These are phyloP conservation scores for Embiotoca jacksoni DNA, from an alignment of 2,113 vertebrate genomes.

Conservation along the genomic window DNA sequence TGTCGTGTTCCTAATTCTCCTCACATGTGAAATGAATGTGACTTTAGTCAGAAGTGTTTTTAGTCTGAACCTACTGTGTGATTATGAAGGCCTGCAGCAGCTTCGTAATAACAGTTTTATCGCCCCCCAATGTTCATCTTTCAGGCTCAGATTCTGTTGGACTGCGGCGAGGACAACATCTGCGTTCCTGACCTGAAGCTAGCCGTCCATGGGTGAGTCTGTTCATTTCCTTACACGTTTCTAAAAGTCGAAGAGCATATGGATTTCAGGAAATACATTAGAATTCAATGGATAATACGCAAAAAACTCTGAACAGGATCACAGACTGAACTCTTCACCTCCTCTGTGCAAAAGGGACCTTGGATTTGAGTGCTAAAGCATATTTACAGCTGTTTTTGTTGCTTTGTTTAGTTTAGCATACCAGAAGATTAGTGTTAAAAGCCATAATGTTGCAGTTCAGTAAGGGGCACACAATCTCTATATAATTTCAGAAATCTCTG, in stretches of 20 bases:
- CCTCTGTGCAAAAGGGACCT: slow-evolving; percentile 2
- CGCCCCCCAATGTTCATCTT: slow-evolving; percentile 41
- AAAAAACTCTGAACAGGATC: slow-evolving; percentile 20
- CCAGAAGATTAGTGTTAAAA: slow-evolving; percentile 53
- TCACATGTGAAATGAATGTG: slow-evolving; percentile 16
- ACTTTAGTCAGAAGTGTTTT: background rate
- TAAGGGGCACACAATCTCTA: background rate
- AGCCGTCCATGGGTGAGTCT: slow-evolving; percentile 87
- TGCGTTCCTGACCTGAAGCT: slow-evolving; percentile 94
- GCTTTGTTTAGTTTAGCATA: slow-evolving; percentile 48
- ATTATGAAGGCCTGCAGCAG: background rate
- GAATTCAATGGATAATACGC: background rate
- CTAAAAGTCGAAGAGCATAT: slow-evolving; percentile 13
- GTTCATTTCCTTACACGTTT: slow-evolving; percentile 26
- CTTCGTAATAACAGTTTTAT: slow-evolving; percentile 29
- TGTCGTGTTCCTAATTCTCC: slow-evolving; percentile 17
- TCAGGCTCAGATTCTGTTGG: slow-evolving; percentile 92
- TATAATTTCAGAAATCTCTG: too few relatives aligned
- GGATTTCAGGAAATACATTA: slow-evolving; percentile 39
- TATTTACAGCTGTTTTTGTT: slow-evolving; percentile 68
- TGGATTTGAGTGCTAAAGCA: slow-evolving; percentile 29
- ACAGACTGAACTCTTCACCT: slow-evolving; percentile 60
- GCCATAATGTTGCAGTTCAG: slow-evolving; percentile 26
- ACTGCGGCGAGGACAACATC: slow-evolving; percentile 95
- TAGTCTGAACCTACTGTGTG: background rate